A percentile compares a stretch with the other conserved stretches of the same genome.
Conservation (phyloP, 2,888 invertebrate species). For the Eupithecia pulchellata region DNA sequence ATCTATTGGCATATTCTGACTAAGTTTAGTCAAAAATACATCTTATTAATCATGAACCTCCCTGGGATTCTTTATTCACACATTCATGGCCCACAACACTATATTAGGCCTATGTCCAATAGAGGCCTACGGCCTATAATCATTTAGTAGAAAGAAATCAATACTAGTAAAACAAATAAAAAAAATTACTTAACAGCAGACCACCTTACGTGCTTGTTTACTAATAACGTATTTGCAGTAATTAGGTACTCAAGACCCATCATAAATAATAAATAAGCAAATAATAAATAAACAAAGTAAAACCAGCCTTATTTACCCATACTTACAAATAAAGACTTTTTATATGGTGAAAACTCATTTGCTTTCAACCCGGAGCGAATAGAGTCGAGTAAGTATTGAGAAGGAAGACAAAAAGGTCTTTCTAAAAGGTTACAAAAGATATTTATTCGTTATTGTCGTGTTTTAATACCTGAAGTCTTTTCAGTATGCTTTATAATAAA, state of each 20-base stretch:
- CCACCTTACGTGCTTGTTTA: neutral
- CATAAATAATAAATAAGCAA: neutral
- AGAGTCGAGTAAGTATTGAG: conserved; percentile 13
- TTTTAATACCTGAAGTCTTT: conserved; percentile 3
- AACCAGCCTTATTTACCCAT: conserved; percentile 7
- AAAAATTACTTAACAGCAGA: too few relatives aligned
- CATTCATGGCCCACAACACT: too few relatives aligned
- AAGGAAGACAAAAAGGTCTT: neutral
- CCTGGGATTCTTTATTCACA: too few relatives aligned
- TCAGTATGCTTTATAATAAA: neutral
- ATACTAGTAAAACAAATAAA: too few relatives aligned
- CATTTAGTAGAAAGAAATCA: too few relatives aligned
- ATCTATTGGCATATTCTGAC: too few relatives aligned
- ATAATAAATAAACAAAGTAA: conserved; percentile 9
- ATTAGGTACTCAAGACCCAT: conserved; percentile 14
- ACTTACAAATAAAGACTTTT: conserved; percentile 1
- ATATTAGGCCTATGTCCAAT: too few relatives aligned
- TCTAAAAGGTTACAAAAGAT: conserved; percentile 5
- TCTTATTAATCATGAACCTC: too few relatives aligned
- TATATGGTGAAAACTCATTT: conserved; percentile 8
- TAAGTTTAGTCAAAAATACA: too few relatives aligned
- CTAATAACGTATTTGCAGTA: neutral
- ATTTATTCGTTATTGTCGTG: neutral
- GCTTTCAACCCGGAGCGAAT: conserved; percentile 12
- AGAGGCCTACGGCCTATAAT: too few relatives aligned